Base-by-base conservation (phyloP, 2,797 vertebrate genomes). In the Cercopithecus diana region DNA sequence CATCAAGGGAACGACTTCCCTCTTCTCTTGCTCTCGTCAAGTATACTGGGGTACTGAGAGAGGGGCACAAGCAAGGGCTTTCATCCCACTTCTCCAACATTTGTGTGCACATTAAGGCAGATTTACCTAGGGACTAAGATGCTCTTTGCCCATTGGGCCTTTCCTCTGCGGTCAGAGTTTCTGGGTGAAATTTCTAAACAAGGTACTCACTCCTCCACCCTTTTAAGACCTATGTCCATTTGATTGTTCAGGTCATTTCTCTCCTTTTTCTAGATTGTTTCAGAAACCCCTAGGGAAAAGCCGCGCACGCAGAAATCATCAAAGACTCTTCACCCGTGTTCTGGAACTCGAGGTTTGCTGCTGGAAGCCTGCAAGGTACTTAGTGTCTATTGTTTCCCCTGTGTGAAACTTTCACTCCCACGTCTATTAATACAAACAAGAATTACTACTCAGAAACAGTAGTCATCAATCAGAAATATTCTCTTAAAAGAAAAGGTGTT, bases 381-480 rank as follows among this genome's bases (percentile, higher is more conserved):
- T 93, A 67, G 43, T 58, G 48, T 45, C 76, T 94, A 20, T 48
- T 67, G 50, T 72, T 90, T 88, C 82, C 58, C 39, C 28, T 4
- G 24, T 55, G 36, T 48, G 67, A 19, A 12, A 20, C 43, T 95
- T 89, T 88, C 90, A 55, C 41, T 41, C 33, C 36, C 30, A 52
- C 67, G n/a, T 28, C 67, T 76, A 70, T 75, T 75, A 73, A 72
- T n/a, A 95, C 33, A 61, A 91, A 93, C 82, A 58, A 86, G 41
- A 95, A 70, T 52, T 57, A 58, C 96, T 89, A 36, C 41, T 90
- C 90, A 84, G 73, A 97, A 95, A 93, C 73, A 87, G 75, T 28
- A 94, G 33, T 96, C 19, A 50, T 73, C 76, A 64, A 17, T 88
- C 93, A 97, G 73, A 88, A 95, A 81, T 95, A 75, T 77, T 70